These are phyloP conservation scores for Glaucomys volans DNA, from an alignment of 2,113 vertebrate species.

Conservation along the genomic window DNA sequence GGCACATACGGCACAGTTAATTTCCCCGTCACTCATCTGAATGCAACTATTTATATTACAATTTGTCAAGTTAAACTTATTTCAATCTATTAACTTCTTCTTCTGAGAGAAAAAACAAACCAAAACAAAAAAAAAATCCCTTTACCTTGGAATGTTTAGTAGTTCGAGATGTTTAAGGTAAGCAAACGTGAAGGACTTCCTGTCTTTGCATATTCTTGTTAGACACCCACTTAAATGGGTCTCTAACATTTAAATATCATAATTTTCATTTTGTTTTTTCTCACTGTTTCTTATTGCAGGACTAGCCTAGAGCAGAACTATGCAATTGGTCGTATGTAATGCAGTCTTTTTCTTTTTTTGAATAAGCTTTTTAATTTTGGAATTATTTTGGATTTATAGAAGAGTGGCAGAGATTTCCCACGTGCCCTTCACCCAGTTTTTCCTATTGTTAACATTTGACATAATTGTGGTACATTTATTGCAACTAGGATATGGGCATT, in stretches of 20 bases:
- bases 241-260: neutral
- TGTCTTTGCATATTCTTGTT: neutral
- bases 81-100: slow-evolving; percentile 19
- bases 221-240: neutral
- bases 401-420: neutral
- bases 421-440: neutral
- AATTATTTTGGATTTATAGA: neutral
- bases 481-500: neutral
- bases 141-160: slow-evolving; percentile 33
- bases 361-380: neutral
- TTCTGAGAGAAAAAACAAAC: neutral
- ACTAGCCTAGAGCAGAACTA: neutral
- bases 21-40: slow-evolving; percentile 42
- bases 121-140: neutral
- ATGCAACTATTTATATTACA: slow-evolving; percentile 17
- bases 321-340: neutral
- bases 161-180: neutral
- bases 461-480: neutral
- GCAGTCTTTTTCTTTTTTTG: neutral
- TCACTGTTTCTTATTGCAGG: neutral
- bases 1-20: neutral
- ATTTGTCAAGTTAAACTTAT: slow-evolving; percentile 60
- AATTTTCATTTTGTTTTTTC: neutral
- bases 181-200: neutral
- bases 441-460: slow-evolving; percentile 2